A percentile compares a stretch with the other conserved stretches of the same genome.
These are phyloP conservation scores for Meandrina meandrites DNA, from an alignment of 92 coral and sea anemone species.

Conservation along the genomic window DNA sequence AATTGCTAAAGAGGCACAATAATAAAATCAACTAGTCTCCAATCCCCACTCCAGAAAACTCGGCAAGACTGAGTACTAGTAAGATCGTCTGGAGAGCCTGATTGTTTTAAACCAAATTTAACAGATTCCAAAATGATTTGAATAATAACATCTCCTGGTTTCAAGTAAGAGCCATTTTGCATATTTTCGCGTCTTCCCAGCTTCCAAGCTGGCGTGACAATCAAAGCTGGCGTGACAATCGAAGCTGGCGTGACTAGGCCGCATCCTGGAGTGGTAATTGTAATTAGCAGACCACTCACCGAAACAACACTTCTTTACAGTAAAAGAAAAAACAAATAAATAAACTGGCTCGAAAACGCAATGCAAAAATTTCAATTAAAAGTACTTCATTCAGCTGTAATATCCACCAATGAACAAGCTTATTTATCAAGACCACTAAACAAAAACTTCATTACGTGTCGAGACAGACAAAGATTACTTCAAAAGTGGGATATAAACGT, in stretches of 20 bases:
- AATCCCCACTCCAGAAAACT: not conserved
- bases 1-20: slow-evolving; percentile 1
- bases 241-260: not conserved
- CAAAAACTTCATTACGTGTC: not conserved
- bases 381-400: not conserved
- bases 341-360: not conserved
- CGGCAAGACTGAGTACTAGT: not conserved
- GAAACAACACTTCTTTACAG: not conserved
- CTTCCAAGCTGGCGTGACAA: no score
- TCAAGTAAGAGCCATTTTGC: not conserved
- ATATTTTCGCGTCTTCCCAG: not conserved
- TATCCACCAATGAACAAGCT: not conserved
- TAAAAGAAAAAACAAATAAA: not conserved
- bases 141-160: not conserved
- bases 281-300: not conserved
- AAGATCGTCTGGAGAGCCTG: not conserved
- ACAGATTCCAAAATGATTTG: not conserved
- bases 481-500: not conserved
- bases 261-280: not conserved
- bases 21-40: not conserved
- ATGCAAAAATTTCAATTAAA: not conserved
- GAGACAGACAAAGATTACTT: not conserved
- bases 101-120: not conserved
- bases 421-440: not conserved
- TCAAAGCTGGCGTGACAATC: no score